Percentiles rank a stretch among this genome's conserved stretches.
Conservation (phyloP, 2,888 invertebrate species). For the Ferdinandea cuprea region DNA sequence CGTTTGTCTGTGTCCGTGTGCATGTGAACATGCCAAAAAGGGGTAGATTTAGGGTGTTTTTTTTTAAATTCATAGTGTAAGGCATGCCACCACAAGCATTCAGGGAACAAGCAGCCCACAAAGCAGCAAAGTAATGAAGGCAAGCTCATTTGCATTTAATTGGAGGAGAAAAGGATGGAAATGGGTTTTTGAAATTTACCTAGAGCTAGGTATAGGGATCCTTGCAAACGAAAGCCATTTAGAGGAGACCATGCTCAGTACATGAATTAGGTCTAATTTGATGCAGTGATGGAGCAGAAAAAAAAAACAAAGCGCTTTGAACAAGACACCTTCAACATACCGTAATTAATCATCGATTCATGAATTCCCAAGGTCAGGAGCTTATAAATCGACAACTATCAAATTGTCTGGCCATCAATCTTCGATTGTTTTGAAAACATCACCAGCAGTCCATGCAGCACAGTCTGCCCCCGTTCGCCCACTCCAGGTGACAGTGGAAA, state of each 20-base stretch:
- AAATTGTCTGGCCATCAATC: conserved; percentile 72
- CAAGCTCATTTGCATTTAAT: conserved; percentile 69
- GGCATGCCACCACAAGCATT: conserved; percentile 43
- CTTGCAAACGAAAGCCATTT: conserved; percentile 34
- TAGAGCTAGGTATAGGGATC: too few species aligned
- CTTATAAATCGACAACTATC: conserved; percentile 66
- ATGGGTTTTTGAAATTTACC: too few species aligned
- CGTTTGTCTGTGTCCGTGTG: too few species aligned
- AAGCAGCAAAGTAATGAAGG: conserved; percentile 53
- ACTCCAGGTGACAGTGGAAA: conserved; percentile 69
- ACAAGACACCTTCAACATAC: background rate
- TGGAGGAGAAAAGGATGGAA: conserved; percentile 8
- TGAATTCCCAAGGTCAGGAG: conserved; percentile 53
- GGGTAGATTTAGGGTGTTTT: conserved; percentile 3
- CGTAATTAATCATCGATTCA: conserved; percentile 65
- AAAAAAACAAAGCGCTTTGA: background rate
- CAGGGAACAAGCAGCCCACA: conserved; percentile 24
- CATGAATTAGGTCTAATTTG: conserved; percentile 1
- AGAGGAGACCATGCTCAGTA: background rate
- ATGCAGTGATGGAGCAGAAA: background rate
- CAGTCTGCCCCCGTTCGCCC: conserved; percentile 3
- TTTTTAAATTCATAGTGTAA: background rate
- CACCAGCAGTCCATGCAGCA: background rate
- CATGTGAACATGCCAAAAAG: conserved; percentile 11
- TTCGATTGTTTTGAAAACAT: conserved; percentile 36